Evolutionary conservation across 2,797 vertebrate genomes (phyloP).

Genomic region (Lepidocolaptes lacrymiger): DNA sequence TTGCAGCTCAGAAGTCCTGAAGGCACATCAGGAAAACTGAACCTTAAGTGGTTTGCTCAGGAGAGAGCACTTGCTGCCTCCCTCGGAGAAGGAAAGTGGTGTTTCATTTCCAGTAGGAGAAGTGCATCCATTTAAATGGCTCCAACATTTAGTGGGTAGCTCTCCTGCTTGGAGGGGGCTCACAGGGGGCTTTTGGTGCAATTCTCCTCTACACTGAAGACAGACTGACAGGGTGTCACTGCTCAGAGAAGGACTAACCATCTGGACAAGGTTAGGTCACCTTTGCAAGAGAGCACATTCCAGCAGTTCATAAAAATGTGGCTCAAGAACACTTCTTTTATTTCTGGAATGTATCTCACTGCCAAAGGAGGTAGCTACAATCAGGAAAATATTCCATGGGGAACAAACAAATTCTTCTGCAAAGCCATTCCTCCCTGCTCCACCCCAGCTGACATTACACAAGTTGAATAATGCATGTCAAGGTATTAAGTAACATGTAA

Average conservation of each 20-base stretch:
- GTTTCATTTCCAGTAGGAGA: neutral
- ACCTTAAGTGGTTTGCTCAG: neutral
- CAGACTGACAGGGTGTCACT: neutral
- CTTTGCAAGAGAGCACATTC: slow-evolving; percentile 10
- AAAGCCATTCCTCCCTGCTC: slow-evolving; percentile 33
- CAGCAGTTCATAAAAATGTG: slow-evolving; percentile 1
- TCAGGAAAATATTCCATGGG: slow-evolving; percentile 34
- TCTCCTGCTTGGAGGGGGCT: neutral
- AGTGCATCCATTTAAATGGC: neutral
- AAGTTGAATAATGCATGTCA: slow-evolving; percentile 59
- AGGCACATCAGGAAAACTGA: neutral
- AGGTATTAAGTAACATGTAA: slow-evolving; percentile 64
- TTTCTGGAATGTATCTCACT: slow-evolving; percentile 16
- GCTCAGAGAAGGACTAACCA: neutral
- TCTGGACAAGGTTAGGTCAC: neutral
- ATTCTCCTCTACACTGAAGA: neutral
- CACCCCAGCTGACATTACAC: slow-evolving; percentile 41
- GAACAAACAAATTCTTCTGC: slow-evolving; percentile 32
- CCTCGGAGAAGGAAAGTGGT: neutral
- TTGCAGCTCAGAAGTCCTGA: neutral
- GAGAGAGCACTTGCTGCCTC: neutral
- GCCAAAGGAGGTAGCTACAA: slow-evolving; percentile 29
- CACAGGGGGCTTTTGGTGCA: neutral
- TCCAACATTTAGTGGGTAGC: neutral
- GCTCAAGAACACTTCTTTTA: neutral